Evolutionary conservation across 2,113 vertebrate genomes (phyloP).

Genomic region (Podarcis cretensis): DNA sequence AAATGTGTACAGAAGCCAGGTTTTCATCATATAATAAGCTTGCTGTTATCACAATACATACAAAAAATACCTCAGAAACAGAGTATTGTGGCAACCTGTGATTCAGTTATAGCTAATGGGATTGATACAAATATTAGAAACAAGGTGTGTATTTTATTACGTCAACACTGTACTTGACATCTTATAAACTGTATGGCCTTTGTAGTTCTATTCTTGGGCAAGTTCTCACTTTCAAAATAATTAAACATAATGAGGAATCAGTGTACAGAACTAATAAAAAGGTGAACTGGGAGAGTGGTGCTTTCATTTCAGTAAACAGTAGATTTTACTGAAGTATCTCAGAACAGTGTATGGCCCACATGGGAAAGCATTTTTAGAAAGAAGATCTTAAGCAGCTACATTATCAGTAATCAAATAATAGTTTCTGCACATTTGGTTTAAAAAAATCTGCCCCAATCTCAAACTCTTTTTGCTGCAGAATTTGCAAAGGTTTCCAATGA

Average conservation of each 20-base stretch:
- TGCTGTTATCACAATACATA: constrained; percentile 58
- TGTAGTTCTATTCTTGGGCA: constrained; percentile 47
- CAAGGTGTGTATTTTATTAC: constrained; percentile 27
- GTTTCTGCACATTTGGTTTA: not conserved
- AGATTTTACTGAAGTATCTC: not conserved
- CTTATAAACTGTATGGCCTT: constrained; percentile 36
- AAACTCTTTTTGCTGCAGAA: not conserved
- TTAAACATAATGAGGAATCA: not conserved
- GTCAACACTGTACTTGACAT: constrained; percentile 39
- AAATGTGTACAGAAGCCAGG: constrained; percentile 63
- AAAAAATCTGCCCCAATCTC: not conserved
- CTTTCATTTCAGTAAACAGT: not conserved
- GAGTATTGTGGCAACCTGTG: constrained; percentile 55
- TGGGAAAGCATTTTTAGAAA: not conserved
- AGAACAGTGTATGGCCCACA: not conserved
- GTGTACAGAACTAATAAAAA: not conserved
- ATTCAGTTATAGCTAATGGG: constrained; percentile 35
- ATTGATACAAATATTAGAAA: constrained; percentile 19
- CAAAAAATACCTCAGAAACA: constrained; percentile 75
- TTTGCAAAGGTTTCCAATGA: not conserved
- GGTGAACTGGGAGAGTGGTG: not conserved
- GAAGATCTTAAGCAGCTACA: not conserved
- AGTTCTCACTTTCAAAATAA: constrained; percentile 3
- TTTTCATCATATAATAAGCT: constrained; percentile 56
- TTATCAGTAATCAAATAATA: not conserved